A percentile compares a stretch with the other conserved stretches of the same genome.
Evolutionary conservation across 2,888 invertebrate species (phyloP).

Genomic region (Xiphydria camelus): DNA sequence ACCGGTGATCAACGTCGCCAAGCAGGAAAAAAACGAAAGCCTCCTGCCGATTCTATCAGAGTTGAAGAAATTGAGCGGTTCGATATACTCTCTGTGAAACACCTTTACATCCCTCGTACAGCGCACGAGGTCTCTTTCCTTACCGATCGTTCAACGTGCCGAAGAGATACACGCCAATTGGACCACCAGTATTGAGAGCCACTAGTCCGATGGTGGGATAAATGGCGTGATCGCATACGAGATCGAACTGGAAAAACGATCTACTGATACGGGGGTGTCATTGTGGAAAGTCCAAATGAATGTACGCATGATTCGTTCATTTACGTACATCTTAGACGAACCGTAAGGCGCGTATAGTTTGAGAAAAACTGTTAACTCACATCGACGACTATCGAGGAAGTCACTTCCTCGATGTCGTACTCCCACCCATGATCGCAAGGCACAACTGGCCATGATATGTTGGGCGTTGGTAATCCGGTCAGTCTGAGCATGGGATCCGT

Average conservation of each 20-base stretch:
- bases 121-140: too few relatives aligned
- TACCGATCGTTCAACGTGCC: conserved; percentile 80
- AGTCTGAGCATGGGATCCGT: too few relatives aligned
- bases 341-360: conserved; percentile 29
- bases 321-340: conserved; percentile 1
- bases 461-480: conserved; percentile 55
- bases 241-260: conserved; percentile 75
- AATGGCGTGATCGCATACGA: conserved; percentile 84
- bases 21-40: conserved; percentile 82
- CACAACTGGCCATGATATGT: conserved; percentile 67
- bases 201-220: conserved; percentile 87
- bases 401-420: conserved; percentile 70
- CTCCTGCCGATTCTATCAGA: conserved; percentile 74
- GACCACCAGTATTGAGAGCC: conserved; percentile 85
- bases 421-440: conserved; percentile 79
- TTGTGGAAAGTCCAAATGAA: not conserved
- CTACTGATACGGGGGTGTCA: not conserved
- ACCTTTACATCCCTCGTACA: too few relatives aligned
- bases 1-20: conserved; percentile 78
- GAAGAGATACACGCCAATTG: conserved; percentile 87
- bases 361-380: too few relatives aligned
- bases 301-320: not conserved
- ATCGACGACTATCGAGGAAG: conserved; percentile 83
- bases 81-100: too few relatives aligned
- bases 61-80: not conserved